These are phyloP conservation scores for Coenobita brevimanus DNA, from an alignment of 1,140 invertebrate species.

Conservation along the genomic window DNA sequence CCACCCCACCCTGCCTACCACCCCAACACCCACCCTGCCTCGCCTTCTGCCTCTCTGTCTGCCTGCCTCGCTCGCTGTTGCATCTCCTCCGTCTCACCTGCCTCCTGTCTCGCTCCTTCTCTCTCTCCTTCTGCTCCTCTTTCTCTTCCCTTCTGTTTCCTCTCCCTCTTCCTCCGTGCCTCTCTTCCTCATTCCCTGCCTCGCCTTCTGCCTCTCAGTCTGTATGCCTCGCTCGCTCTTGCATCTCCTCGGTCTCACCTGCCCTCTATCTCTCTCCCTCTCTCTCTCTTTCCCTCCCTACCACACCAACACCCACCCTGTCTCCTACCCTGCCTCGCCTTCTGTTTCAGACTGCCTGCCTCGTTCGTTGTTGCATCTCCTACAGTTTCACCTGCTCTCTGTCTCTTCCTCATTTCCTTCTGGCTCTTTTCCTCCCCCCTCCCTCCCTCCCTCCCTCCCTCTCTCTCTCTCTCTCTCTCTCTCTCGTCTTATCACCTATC, in stretches of 20 bases:
- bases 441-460: background rate
- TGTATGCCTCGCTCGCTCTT: background rate
- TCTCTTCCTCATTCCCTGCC: background rate
- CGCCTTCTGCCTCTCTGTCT: background rate
- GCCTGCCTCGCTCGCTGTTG: no score
- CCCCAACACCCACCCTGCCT: background rate
- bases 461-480: conserved; percentile 5
- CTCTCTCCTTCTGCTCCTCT: conserved; percentile 4
- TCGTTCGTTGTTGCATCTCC: background rate
- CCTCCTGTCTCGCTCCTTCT: background rate
- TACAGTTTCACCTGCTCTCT: background rate
- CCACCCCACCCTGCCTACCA: background rate
- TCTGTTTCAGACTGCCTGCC: background rate
- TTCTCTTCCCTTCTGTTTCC: conserved; percentile 10
- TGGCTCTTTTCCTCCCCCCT: background rate
- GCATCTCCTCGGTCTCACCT: background rate
- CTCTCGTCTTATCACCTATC: background rate
- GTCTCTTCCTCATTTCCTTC: background rate
- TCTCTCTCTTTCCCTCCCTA: conserved; percentile 11
- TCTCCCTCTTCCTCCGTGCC: background rate
- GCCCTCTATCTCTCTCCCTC: background rate
- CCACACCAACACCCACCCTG: background rate
- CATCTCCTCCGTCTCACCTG: background rate
- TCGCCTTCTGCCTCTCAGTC: background rate
- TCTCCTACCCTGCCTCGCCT: background rate